Base-by-base conservation (phyloP, 2,113 vertebrate species). In the Phainopepla nitens region DNA sequence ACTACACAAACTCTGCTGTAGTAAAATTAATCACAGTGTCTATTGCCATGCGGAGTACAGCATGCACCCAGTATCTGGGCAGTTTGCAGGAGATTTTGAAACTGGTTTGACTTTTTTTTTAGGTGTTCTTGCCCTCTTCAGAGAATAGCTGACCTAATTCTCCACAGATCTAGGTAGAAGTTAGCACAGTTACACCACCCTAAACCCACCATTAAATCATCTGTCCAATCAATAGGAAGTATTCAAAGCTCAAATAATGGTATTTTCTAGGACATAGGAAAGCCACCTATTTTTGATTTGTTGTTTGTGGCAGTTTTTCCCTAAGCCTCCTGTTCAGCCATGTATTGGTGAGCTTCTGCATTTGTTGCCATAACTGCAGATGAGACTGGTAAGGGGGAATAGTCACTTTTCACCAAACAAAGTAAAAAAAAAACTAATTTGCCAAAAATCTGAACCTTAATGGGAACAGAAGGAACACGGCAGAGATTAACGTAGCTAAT, bases 301-400 rank as follows among this genome's bases (percentile, higher is more conserved):
- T 18, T 75, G 60, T 25, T 84, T 78, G 29, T 11, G 18, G n/a
- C 25, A 53, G 1, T 13, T 9, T 50, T 78, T 68, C 64, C 18
- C n/a, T 39, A 6, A 60, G 23, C 45, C 3, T 19, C 4, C 22
- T 7, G 8, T 10, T 60, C 19, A 17, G 19, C 15, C 12, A 0
- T 1, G 13, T 16, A 9, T 2, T 25, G 21, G 39, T 11, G 7
- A 18, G 23, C 28, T 78, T 47, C 28, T 75, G 25, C 29, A 15
- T 39, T 31, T 41, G 10, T 1, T 20, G 53, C 24, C 4, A 0
- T 22, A 31, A 36, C 10, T 41, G 83, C 47, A 36, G 33, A 2
- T 9, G 15, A 51, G 29, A 20, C 0, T 16, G 58, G 31, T 13
- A 20, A 50, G 39, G 11, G 27, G 27, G 10, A 75, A 77, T 8